phyloP scores from a whole-genome alignment of 1,140 invertebrate genomes.

The Cotesia glomerata region DNA sequence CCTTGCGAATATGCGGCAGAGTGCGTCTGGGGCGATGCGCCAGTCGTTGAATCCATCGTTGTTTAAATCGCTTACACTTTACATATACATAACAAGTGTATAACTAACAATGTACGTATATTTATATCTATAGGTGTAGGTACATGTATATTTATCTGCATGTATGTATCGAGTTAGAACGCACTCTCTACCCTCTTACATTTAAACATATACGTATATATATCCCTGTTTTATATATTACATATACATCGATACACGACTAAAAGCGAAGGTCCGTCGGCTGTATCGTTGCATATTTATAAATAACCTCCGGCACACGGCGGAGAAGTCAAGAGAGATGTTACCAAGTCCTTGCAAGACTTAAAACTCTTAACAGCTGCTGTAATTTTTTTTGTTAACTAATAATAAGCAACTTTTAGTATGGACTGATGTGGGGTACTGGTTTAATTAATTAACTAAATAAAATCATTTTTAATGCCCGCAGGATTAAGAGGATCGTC shows the following conservation, averaged over 20 bases:
- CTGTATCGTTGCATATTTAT: slow-evolving; percentile 39
- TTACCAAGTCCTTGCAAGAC: slow-evolving; percentile 14
- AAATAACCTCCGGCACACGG: slow-evolving; percentile 31
- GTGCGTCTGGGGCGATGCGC: slow-evolving; percentile 53
- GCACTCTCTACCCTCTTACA: neutral
- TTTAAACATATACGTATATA: neutral
- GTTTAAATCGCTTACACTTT: neutral
- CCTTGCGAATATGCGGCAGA: slow-evolving; percentile 55
- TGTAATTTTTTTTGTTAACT: neutral
- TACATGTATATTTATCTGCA: no score
- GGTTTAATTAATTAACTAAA: neutral
- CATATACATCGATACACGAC: neutral
- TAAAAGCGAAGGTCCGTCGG: slow-evolving; percentile 48
- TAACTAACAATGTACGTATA: no score
- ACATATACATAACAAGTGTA: neutral
- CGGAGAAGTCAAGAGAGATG: slow-evolving; percentile 11
- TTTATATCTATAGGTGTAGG: no score
- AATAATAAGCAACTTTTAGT: no score
- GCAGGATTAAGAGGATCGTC: no score
- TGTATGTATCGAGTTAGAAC: neutral
- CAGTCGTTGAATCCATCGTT: slow-evolving; percentile 13
- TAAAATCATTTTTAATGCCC: neutral
- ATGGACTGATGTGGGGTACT: no score
- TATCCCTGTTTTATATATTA: neutral
- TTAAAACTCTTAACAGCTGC: slow-evolving; percentile 1